Base-by-base conservation (phyloP, 2,797 vertebrate species). In the Odontamblyopus lacepedii region DNA sequence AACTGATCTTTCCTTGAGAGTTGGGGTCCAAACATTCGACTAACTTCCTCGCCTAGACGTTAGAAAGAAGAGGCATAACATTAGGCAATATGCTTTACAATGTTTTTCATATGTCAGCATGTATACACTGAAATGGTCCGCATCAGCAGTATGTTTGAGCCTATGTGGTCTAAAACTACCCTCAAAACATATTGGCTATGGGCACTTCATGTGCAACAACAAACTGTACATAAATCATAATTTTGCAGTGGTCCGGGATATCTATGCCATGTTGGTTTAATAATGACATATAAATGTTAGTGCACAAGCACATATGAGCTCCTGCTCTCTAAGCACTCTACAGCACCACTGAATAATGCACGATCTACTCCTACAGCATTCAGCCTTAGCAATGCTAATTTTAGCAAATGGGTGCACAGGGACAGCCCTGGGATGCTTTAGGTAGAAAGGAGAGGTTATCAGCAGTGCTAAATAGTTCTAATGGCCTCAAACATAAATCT, bases 1-100 rank as follows among this genome's bases (percentile, higher is more conserved):
- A 98, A 90, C 85, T 93, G 89, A 98, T 95, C 85, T 92, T 95
- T 56, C 96, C 95, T 75, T 95, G 89, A 73, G 94, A 93, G 74
- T 96, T 93, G 1, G 95, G 94, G 83, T 96, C 93, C 92, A 97
- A 84, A 75, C 92, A 95, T 72, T 93, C 93, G 35, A 94, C 93
- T 73, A 97, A 91, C 75, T 93, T 95, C 90, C 94, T 94, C 77
- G 96, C 95, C 96, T 84, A 65, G 65, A 55, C 19, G 4, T 35
- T 13, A 53, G 6, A 68, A 12, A 68, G 53, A 68, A 7, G 19
- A 32, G 3, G 13, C 41, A 50, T 8, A 66, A 13, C 13, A 66
- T 66, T 29, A 27, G 41, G 15, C 23, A 27, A 65, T 50, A 27
- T 50, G 23, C n/a, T 64, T 44, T 2, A 35, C 7, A 29, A 5